These are phyloP conservation scores for Euclidia mi DNA, from an alignment of 2,888 invertebrate species.

Conservation along the genomic window DNA sequence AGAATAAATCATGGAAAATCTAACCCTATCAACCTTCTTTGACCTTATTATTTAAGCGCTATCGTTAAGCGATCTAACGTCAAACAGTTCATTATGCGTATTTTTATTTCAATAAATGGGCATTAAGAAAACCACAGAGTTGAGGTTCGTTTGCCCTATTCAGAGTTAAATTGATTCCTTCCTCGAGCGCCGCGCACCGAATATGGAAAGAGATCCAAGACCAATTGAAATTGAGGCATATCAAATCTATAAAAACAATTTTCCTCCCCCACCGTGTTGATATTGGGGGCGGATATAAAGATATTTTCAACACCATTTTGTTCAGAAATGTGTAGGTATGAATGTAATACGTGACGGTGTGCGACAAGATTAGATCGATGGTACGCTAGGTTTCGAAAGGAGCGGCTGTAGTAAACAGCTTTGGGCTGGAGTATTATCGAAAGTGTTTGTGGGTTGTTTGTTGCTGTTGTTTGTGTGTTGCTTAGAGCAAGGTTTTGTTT, in stretches of 20 bases:
- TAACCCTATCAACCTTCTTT: not conserved
- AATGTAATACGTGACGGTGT: slow-evolving; percentile 80
- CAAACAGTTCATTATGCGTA: slow-evolving; percentile 31
- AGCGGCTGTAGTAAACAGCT: slow-evolving; percentile 7
- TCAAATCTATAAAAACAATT: slow-evolving; percentile 88
- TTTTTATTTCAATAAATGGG: slow-evolving; percentile 67
- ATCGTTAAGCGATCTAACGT: slow-evolving; percentile 10
- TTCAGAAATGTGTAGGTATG: slow-evolving; percentile 72
- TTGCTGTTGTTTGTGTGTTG: no score
- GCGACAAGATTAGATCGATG: slow-evolving; percentile 65
- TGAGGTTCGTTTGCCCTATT: slow-evolving; percentile 65
- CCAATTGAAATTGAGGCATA: slow-evolving; percentile 85
- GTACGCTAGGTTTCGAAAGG: slow-evolving; percentile 16
- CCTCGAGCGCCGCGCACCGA: slow-evolving; percentile 60
- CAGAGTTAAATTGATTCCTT: slow-evolving; percentile 71
- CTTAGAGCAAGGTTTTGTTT: no score
- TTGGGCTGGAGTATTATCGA: not conserved
- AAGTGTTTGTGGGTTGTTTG: not conserved
- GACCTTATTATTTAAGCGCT: slow-evolving; percentile 7
- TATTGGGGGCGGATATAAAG: slow-evolving; percentile 67
- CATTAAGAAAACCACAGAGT: slow-evolving; percentile 69
- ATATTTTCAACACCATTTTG: slow-evolving; percentile 79
- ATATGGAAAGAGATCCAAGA: slow-evolving; percentile 75
- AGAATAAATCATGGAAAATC: not conserved
- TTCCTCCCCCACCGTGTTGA: slow-evolving; percentile 79